Conservation (phyloP, 2,797 vertebrate species). For the Ptychadena robeensis region DNA sequence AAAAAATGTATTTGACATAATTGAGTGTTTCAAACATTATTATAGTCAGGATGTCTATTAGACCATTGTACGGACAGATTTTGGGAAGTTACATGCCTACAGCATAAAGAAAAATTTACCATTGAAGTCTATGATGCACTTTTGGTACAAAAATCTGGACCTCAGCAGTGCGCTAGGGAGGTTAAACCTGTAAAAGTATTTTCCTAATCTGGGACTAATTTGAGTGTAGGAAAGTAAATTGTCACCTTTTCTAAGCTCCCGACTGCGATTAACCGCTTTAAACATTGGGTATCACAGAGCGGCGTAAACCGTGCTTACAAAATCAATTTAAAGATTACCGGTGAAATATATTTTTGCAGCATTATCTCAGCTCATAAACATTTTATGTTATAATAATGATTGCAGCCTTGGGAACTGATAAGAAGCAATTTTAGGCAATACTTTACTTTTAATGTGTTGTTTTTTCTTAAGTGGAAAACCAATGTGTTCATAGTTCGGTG, state of each 20-base stretch:
- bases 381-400: conserved; percentile 19
- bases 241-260: neutral
- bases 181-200: neutral
- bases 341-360: conserved; percentile 18
- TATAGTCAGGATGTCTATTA: no score
- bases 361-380: conserved; percentile 6
- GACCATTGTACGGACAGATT: no score
- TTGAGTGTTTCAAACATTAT: no score
- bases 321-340: conserved; percentile 26
- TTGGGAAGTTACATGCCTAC: no score
- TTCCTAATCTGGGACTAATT: neutral
- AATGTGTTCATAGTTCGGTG: neutral
- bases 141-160: no score
- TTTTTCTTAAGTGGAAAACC: conserved; percentile 5
- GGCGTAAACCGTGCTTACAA: neutral
- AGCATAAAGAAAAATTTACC: no score
- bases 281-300: neutral
- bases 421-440: neutral
- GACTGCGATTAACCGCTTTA: neutral
- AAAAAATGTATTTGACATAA: no score
- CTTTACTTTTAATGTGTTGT: neutral
- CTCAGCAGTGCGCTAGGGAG: no score
- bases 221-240: neutral
- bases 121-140: no score
- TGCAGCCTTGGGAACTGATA: neutral